These are phyloP conservation scores for Cotesia vestalis DNA, from an alignment of 1,140 invertebrate species.

Conservation along the genomic window DNA sequence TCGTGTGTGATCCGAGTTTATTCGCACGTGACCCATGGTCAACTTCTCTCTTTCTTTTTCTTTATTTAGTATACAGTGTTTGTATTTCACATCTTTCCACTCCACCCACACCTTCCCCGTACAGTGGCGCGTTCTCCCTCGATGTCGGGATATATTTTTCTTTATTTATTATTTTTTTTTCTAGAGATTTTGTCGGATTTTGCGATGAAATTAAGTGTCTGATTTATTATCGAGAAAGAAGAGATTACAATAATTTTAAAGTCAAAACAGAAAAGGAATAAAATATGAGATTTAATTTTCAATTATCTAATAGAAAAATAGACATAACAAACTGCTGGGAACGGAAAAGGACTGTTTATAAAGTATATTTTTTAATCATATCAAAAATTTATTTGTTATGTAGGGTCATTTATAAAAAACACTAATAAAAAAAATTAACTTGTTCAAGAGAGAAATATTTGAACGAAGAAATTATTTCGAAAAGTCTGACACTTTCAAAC, in stretches of 20 bases:
- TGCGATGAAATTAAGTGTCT: constrained; percentile 49
- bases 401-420: no score
- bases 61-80: constrained; percentile 48
- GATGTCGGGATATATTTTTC: constrained; percentile 6
- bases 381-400: no score
- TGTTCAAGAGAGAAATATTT: no score
- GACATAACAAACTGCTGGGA: no score
- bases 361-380: no score
- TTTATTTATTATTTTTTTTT: constrained; percentile 19
- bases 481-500: no score
- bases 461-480: no score
- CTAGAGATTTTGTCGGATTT: constrained; percentile 34
- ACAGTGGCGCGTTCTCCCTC: constrained; percentile 34
- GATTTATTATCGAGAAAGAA: constrained; percentile 45
- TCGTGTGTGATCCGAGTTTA: constrained; percentile 39
- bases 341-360: no score
- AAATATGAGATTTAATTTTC: background rate
- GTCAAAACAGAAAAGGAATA: background rate
- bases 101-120: constrained; percentile 49
- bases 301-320: no score
- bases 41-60: constrained; percentile 26
- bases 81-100: constrained; percentile 60
- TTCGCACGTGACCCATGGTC: constrained; percentile 34
- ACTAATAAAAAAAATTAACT: no score
- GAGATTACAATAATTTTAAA: background rate